phyloP scores from a whole-genome alignment of 2,888 invertebrate genomes.

The Platycnemis pennipes region DNA sequence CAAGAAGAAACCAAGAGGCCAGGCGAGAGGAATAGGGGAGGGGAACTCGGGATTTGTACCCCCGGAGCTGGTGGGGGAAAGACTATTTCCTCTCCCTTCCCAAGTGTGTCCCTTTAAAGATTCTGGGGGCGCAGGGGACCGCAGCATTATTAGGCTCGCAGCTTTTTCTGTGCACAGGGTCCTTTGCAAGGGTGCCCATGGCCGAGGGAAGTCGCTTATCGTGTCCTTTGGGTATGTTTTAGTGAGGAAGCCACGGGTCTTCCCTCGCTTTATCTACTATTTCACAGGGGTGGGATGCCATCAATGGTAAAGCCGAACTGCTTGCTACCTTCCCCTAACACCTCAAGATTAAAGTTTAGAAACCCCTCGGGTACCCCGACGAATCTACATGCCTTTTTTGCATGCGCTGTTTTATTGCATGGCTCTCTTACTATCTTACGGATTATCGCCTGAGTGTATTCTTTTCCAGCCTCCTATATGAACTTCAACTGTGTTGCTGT shows the following conservation, averaged over 20 bases:
- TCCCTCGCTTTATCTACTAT: background rate
- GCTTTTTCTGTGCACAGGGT: too few species aligned
- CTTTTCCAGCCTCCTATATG: too few species aligned
- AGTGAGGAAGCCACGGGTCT: background rate
- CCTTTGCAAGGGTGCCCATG: background rate
- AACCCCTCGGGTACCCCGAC: too few species aligned
- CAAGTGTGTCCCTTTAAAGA: constrained; percentile 22
- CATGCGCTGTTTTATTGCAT: background rate
- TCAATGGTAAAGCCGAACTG: too few species aligned
- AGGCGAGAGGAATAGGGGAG: background rate
- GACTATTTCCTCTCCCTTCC: constrained; percentile 9
- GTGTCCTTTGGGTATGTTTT: background rate
- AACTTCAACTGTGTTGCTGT: too few species aligned
- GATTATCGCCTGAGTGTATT: background rate
- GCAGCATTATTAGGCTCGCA: background rate
- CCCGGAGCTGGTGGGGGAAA: background rate
- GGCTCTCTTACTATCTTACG: background rate
- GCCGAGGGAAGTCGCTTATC: background rate
- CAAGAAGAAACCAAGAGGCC: background rate
- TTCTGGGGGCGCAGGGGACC: background rate
- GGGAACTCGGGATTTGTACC: background rate
- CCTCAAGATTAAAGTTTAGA: too few species aligned
- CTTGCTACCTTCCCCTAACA: too few species aligned
- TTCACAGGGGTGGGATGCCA: background rate
- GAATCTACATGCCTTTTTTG: too few species aligned